Percentiles rank a stretch among this genome's conserved stretches.
Conservation (phyloP, 2,113 vertebrate genomes). For the Alectura lathami region DNA sequence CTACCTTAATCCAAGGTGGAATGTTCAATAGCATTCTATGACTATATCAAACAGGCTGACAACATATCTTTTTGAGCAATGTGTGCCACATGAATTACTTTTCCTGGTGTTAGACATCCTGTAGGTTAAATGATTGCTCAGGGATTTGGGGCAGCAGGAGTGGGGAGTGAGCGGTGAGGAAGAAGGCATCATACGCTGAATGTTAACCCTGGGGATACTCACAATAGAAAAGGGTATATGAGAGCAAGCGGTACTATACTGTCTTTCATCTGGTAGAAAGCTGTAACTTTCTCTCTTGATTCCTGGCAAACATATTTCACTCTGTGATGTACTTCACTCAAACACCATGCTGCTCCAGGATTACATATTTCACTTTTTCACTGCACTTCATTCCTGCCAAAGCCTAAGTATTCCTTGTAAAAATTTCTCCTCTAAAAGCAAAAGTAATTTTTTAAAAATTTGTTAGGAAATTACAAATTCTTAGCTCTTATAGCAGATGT, state of each 20-base stretch:
- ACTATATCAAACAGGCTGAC: background rate
- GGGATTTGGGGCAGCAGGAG: background rate
- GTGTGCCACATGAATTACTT: background rate
- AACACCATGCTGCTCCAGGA: background rate
- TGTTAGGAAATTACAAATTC: background rate
- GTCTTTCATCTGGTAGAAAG: slow-evolving; percentile 22
- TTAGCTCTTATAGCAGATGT: background rate
- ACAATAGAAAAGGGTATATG: background rate
- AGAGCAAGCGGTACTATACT: background rate
- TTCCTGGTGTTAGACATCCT: background rate
- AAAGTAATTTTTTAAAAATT: background rate
- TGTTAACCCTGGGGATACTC: background rate
- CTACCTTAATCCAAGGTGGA: background rate
- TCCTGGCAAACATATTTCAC: slow-evolving; percentile 19
- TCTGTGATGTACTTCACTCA: background rate
- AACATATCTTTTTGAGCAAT: background rate
- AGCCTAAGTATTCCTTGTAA: background rate
- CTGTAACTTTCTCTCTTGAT: background rate
- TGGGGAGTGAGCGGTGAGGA: background rate
- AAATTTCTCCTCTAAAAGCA: background rate
- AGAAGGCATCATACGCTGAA: background rate
- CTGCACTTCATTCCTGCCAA: background rate
- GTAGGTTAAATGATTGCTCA: background rate
- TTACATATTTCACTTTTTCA: background rate
- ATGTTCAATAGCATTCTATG: background rate